Conservation (phyloP, 1,140 invertebrate species). For the Calephelis virginiensis region DNA sequence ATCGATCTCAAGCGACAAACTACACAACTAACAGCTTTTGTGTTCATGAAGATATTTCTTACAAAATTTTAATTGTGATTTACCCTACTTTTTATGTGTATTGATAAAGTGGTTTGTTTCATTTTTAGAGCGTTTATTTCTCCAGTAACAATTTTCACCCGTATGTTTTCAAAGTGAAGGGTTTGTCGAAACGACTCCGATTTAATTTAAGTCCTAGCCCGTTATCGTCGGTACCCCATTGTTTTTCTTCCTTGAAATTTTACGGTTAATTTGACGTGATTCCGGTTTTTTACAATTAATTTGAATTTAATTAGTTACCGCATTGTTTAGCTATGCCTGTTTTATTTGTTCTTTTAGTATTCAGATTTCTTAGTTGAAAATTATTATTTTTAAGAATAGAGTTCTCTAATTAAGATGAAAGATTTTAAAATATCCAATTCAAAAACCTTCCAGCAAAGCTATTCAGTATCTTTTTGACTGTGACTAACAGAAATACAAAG, state of each 20-base stretch:
- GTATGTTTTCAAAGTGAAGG: slow-evolving; percentile 60
- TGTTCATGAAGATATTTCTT: too few relatives aligned
- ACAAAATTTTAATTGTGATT: too few relatives aligned
- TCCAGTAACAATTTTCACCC: slow-evolving; percentile 21
- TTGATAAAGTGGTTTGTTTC: too few relatives aligned
- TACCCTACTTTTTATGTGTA: too few relatives aligned
- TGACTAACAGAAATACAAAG: too few relatives aligned
- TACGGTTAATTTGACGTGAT: slow-evolving; percentile 75
- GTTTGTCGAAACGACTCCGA: slow-evolving; percentile 68
- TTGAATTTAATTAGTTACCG: slow-evolving; percentile 72
- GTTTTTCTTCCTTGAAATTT: slow-evolving; percentile 74
- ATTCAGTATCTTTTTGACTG: neutral
- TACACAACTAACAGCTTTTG: too few relatives aligned
- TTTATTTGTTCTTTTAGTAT: slow-evolving; percentile 1
- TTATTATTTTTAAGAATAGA: neutral
- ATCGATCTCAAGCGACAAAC: too few relatives aligned
- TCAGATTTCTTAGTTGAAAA: neutral
- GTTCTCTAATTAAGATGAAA: neutral
- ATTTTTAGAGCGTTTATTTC: too few relatives aligned
- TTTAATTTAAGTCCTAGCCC: slow-evolving; percentile 71
- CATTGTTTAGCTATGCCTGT: slow-evolving; percentile 27
- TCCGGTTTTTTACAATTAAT: slow-evolving; percentile 70
- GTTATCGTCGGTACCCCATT: slow-evolving; percentile 70
- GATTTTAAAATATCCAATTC: neutral
- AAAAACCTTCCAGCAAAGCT: neutral